Conservation (phyloP, 2,113 vertebrate species). For the Phoenicopterus ruber region DNA sequence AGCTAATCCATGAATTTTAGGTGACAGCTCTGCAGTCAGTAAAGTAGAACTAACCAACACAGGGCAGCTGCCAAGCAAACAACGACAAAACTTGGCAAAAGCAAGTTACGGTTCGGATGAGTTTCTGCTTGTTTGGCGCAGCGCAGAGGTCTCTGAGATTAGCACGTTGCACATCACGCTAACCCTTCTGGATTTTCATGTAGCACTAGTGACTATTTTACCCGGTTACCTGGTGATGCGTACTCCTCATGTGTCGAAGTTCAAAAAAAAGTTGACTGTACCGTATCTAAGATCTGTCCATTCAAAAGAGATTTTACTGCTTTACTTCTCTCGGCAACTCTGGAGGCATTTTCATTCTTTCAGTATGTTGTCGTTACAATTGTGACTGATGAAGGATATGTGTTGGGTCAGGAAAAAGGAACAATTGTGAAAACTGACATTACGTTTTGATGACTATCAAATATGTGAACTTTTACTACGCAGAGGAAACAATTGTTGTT, state of each 20-base stretch:
- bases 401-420: background rate
- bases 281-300: background rate
- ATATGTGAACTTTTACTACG: background rate
- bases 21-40: background rate
- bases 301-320: background rate
- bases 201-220: background rate
- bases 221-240: background rate
- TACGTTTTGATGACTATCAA: background rate
- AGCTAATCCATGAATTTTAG: background rate
- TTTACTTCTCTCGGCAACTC: background rate
- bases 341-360: background rate
- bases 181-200: background rate
- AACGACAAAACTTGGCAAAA: background rate
- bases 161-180: background rate
- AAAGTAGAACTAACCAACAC: background rate
- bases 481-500: background rate
- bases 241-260: background rate
- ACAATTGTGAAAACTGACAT: background rate
- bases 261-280: background rate
- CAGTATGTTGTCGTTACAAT: background rate
- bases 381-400: background rate
- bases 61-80: conserved; percentile 8
- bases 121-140: conserved; percentile 5
- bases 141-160: background rate
- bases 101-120: background rate